Percentiles rank a stretch among this genome's conserved stretches.
phyloP scores from a whole-genome alignment of 2,797 vertebrate species.

The Mus minutoides region DNA sequence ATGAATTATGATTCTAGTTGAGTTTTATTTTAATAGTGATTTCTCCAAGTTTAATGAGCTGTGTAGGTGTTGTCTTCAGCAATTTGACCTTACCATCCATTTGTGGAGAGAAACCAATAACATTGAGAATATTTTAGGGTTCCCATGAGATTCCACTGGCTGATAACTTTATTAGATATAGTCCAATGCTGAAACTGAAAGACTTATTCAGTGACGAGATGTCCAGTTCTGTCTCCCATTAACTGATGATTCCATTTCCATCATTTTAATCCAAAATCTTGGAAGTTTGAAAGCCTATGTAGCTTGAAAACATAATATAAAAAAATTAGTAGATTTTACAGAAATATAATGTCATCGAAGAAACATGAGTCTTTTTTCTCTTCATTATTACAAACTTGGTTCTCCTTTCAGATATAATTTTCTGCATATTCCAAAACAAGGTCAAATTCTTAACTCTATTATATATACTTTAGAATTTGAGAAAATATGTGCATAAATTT shows the following conservation, averaged over 20 bases:
- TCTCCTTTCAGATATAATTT: background rate
- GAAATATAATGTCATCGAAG: background rate
- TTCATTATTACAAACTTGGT: background rate
- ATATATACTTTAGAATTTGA: background rate
- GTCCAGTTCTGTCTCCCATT: background rate
- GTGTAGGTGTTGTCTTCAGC: background rate
- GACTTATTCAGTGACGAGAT: background rate
- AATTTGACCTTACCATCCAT: too few relatives aligned
- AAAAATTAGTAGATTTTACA: background rate
- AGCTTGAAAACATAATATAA: background rate
- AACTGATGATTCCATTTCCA: background rate
- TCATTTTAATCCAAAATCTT: background rate
- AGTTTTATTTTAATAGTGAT: constrained; percentile 46
- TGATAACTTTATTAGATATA: background rate
- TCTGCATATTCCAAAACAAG: background rate
- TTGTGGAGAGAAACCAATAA: background rate
- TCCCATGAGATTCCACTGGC: background rate
- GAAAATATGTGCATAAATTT: background rate
- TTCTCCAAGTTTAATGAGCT: background rate
- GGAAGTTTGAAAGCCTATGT: background rate
- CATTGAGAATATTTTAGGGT: background rate
- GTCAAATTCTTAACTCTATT: background rate
- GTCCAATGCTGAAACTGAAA: background rate
- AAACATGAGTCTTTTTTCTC: background rate
- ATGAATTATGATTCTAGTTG: background rate